Evolutionary conservation across 2,797 vertebrate genomes (phyloP), one percentile per base, ranked within the genome.

Genomic region (Schizopygopsis pylzovi): DNA sequence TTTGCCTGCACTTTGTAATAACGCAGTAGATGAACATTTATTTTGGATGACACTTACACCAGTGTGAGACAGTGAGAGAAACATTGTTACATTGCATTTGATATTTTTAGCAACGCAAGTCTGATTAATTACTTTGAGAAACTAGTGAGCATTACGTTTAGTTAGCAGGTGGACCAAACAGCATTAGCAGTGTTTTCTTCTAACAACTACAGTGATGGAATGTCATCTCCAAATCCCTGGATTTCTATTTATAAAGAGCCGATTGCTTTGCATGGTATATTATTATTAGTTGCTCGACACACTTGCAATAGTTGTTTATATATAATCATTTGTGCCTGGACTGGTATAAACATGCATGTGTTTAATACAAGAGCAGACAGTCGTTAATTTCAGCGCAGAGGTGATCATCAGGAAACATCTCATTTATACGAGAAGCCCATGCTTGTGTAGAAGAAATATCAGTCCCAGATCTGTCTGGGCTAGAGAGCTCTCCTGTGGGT

Each of bases 381-480:
- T 41, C 13, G 33, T 80, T 85, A 12, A 49, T 73, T 73, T 79
- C 33, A 73, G 20, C 0, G 9, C 25, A 41, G 84, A 80, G 52
- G 49, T 49, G 43, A 79, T 73, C 41, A 52, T 72, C 41, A 72
- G 41, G 84, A 80, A 85, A 63, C 67, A 61, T 59, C 54, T 85
- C 10, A 84, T 85, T 79, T 80, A 72, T 49, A 85, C 56, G 72
- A 67, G n/a, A 84, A 84, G 82, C 82, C 7, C 2, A 22, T 63
- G 61, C 82, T 47, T 20, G 75, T 84, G 63, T 54, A n/a, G 37
- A 56, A 84, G 68, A 73, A 85, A 85, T 37, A 80, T 72, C 84
- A 85, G 84, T 63, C 84, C 84, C 67, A 85, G 84, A 80, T 85
- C 54, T 80, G 84, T 85, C 84, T 80, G 84, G 68, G 67, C 41